A percentile compares a stretch with the other conserved stretches of the same genome.
Evolutionary conservation across 2,888 invertebrate genomes (phyloP).

Genomic region (Toxonevra muliebris): DNA sequence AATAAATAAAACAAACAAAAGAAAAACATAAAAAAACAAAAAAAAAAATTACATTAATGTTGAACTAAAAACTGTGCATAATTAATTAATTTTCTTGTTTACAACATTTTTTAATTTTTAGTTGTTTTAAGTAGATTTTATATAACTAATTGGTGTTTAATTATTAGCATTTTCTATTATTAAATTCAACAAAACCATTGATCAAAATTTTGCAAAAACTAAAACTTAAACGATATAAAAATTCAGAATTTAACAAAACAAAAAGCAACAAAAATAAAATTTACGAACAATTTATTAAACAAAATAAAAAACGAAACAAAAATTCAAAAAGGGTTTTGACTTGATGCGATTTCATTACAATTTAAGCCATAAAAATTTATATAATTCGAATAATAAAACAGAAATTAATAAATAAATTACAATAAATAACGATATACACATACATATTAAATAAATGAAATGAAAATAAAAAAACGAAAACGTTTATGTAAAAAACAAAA

Average conservation of each 20-base stretch:
- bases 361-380: not conserved
- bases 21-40: not conserved
- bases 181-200: no score
- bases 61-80: not conserved
- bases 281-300: no score
- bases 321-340: no score
- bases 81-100: not conserved
- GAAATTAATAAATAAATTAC: not conserved
- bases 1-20: not conserved
- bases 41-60: not conserved
- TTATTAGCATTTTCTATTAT: no score
- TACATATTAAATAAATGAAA: slow-evolving; percentile 21
- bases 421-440: slow-evolving; percentile 20
- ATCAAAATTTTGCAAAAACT: no score
- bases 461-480: slow-evolving; percentile 17
- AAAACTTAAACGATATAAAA: no score
- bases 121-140: no score
- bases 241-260: no score
- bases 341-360: not conserved
- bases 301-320: no score
- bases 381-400: slow-evolving; percentile 2
- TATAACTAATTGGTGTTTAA: no score
- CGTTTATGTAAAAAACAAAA: slow-evolving; percentile 33
- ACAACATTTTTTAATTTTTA: not conserved
- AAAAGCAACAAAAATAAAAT: no score